Evolutionary conservation across 2,113 vertebrate genomes (phyloP).

Genomic region (Sapayoa aenigma): DNA sequence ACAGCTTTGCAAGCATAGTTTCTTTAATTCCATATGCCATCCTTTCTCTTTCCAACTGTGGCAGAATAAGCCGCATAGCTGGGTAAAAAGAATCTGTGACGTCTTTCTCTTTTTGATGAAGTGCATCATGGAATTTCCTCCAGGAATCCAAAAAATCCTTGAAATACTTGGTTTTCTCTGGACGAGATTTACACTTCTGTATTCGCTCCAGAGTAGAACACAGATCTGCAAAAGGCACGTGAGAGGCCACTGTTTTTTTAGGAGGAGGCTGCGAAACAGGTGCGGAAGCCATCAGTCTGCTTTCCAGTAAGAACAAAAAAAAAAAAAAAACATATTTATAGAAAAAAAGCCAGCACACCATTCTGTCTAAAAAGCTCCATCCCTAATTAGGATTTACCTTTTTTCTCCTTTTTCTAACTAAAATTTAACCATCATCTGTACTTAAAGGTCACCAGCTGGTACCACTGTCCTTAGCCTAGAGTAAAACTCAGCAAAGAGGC

Average conservation of each 20-base stretch:
- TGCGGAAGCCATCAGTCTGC: conserved; percentile 59
- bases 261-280: conserved; percentile 26
- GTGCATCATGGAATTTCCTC: conserved; percentile 88
- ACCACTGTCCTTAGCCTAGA: rapidly evolving
- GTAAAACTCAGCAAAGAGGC: neutral
- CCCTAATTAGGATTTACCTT: neutral
- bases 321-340: neutral
- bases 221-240: conserved; percentile 89
- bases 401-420: neutral
- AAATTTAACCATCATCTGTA: neutral
- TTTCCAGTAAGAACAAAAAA: neutral
- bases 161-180: conserved; percentile 85
- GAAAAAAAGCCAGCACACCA: rapidly evolving
- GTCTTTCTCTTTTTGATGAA: conserved; percentile 83
- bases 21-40: conserved; percentile 98
- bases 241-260: conserved; percentile 80
- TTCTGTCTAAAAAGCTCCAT: rapidly evolving
- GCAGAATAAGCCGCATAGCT: conserved; percentile 93
- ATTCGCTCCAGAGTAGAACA: conserved; percentile 90
- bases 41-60: conserved; percentile 88
- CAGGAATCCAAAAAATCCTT: conserved; percentile 89
- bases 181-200: conserved; percentile 83
- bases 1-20: conserved; percentile 94
- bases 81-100: conserved; percentile 93
- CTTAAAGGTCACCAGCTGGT: neutral